Evolutionary conservation across 1,140 invertebrate genomes (phyloP), one percentile per base, ranked within the genome.

Genomic region (Druon quercuslanigerum): DNA sequence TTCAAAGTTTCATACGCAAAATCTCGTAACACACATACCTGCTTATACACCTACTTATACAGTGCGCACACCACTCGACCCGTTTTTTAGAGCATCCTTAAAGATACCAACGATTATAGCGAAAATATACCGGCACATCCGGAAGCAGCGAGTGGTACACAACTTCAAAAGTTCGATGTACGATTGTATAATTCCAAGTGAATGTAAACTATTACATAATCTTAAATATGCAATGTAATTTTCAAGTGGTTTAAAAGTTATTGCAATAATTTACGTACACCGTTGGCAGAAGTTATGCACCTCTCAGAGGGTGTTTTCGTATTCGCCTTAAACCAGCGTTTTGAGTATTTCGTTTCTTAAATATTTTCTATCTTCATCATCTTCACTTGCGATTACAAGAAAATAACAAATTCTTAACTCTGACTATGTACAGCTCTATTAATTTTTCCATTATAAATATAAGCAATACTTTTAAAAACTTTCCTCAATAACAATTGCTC

Each of bases 81-180:
- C 75, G 75, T 77, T 83, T 83, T 72, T 54, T 25, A 83, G 76
- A 72, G 79, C 77, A 77, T 83, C 79, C 76, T 78, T 60, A 83
- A 74, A 74, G 79, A 71, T 81, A 81, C 72, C 50, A 83, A 74
- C 73, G 54, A 79, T 73, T 70, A 40, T 78, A 75, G 75, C 52
- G 72, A 80, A 80, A 75, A 80, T 83, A 75, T 81, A 78, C 77
- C 50, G 73, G 75, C 71, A 76, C 71, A 52, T 75, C 79, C 66
- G 25, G 76, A 46, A 78, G 77, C 70, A 20, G 72, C 74, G 73
- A 46, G 40, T 46, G 8, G 9, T 46, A 11, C 40, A 46, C 40
- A 46, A 46, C 40, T 82, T 82, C 74, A 79, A 82, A 33, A 80
- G 76, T 74, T 20, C 74, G 74, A 82, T 76, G 51, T 79, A 60